Base-by-base conservation (phyloP, 2,888 invertebrate genomes). In the Germaria angustata region DNA sequence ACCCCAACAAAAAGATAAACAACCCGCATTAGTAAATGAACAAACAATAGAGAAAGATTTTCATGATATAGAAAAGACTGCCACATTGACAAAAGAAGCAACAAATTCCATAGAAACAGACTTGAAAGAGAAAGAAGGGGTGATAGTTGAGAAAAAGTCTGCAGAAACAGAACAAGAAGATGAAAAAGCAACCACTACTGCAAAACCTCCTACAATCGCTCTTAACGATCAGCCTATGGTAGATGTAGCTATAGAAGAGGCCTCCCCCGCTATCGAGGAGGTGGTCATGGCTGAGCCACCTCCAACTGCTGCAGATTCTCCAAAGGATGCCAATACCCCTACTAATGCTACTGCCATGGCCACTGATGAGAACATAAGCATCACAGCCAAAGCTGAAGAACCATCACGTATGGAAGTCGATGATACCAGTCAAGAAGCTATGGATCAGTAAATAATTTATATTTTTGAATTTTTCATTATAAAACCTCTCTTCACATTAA, bases 361-460 rank as follows among this genome's bases (percentile, higher is more conserved):
- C 69, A 91, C 90, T 39, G 90, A 81, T 49, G 72, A 72, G n/a
- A 51, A 57, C 7, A 49, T 72, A 39, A 71, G 61, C 68, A 36
- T 24, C 36, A 61, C 34, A 46, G 59, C 85, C 69, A 90, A 90
- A 83, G 53, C 86, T 75, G 90, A 90, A 81, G 90, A 89, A 78
- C 87, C 88, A 9, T 88, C 88, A 41, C 89, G 89, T 69, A 91
- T 91, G 91, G 91, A 91, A 77, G 89, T 91, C 17, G 91, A 91
- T 59, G 91, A 91, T 66, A 90, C 90, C 84, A 91, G 90, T 85
- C 91, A 90, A 72, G 85, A 91, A 86, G 91, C 91, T 71, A 91
- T 91, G 91, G 90, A 91, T 86, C 91, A 91, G 85, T 91, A 91
- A 86, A 78, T 57, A 57, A 71, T 24, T 49, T 28, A 68, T 63